phyloP scores from a whole-genome alignment of 2,888 invertebrate genomes.

The Litoditis marina region DNA sequence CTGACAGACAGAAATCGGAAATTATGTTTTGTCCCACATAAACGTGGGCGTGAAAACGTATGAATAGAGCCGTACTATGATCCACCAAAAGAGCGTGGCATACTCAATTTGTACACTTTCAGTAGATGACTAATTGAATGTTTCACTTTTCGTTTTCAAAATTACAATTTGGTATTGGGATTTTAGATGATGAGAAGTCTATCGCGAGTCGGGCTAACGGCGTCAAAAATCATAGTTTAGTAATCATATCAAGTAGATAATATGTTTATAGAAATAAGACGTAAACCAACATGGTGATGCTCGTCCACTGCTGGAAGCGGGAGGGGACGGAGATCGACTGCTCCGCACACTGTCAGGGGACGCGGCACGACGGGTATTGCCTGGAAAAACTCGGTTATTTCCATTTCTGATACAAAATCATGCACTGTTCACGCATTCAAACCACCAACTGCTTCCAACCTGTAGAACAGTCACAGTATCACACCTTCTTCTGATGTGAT shows the following conservation, averaged over 20 bases:
- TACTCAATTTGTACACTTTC: neutral
- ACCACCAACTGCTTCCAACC: too few species aligned
- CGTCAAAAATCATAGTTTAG: too few species aligned
- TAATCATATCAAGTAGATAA: constrained; percentile 9
- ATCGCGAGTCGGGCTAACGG: too few species aligned
- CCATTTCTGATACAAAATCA: neutral
- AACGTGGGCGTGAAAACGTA: too few species aligned
- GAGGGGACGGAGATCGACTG: constrained; percentile 55
- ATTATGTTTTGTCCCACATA: too few species aligned
- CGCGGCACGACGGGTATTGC: constrained; percentile 47
- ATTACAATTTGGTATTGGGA: too few species aligned
- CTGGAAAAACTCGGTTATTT: constrained; percentile 10
- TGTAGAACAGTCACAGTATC: too few species aligned
- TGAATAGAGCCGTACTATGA: neutral
- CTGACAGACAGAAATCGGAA: too few species aligned
- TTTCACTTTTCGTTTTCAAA: too few species aligned
- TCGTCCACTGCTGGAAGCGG: constrained; percentile 51
- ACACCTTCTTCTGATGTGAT: neutral
- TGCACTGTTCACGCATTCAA: too few species aligned
- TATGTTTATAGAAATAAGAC: neutral
- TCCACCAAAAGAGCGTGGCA: neutral
- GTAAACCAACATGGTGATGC: constrained; percentile 35
- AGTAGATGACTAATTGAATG: too few species aligned
- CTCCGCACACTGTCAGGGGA: constrained; percentile 56
- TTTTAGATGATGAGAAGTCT: too few species aligned